These are phyloP conservation scores for Xiphorhynchus elegans DNA, from an alignment of 2,113 vertebrate species.

Conservation along the genomic window DNA sequence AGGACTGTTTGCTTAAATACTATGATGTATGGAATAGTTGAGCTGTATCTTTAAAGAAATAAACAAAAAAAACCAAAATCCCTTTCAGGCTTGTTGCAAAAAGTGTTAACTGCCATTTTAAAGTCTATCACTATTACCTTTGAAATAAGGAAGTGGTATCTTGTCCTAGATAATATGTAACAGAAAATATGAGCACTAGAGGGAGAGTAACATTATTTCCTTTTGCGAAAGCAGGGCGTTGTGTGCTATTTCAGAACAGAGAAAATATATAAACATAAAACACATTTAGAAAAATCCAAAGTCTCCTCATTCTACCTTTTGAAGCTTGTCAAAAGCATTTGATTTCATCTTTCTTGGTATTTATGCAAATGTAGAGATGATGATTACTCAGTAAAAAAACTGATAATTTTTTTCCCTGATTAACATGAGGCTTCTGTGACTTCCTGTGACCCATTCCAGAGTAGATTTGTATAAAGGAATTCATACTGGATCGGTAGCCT, in stretches of 20 bases:
- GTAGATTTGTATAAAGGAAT: background rate
- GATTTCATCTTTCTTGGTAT: background rate
- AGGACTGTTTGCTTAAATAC: background rate
- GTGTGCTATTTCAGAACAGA: background rate
- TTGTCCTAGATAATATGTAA: background rate
- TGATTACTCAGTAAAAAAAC: background rate
- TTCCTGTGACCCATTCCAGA: background rate
- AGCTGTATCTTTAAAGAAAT: background rate
- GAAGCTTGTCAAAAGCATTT: background rate
- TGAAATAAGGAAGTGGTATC: background rate
- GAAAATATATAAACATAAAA: background rate
- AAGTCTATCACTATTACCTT: background rate
- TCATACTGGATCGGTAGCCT: background rate
- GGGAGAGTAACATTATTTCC: background rate
- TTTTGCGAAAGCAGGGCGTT: background rate
- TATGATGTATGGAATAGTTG: background rate
- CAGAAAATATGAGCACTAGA: background rate
- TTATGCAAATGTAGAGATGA: background rate
- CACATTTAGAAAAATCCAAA: background rate
- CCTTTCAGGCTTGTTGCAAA: background rate
- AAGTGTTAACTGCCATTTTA: background rate
- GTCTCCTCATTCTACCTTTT: background rate
- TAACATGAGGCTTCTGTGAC: background rate
- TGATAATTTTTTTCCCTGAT: accelerated
- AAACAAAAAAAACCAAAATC: background rate